Evolutionary conservation across 2,888 invertebrate species (phyloP), one percentile per base, ranked within the genome.

Genomic region (Cheilosia vulpina): DNA sequence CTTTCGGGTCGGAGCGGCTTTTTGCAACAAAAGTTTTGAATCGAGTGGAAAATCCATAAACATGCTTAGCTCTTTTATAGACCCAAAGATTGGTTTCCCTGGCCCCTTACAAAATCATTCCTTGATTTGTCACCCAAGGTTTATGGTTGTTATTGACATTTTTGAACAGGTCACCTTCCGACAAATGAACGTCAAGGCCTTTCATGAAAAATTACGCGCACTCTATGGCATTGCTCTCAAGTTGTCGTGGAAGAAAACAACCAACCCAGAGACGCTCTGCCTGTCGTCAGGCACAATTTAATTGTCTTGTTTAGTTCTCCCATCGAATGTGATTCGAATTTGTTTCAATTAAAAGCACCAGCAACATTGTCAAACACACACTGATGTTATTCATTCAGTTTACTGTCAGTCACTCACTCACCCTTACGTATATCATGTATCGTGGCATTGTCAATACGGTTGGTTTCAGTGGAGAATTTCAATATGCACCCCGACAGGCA

Each of bases 351-450:
- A 78, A 55, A 52, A 41, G 41, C 55, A 21, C 38, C 63, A 6
- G n/a, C 52, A 31, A 71, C 47, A 77, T 34, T 72, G 72, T 68
- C 77, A 62, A 41, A 24, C 77, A 66, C 55, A 66, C 27, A 52
- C 63, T 62, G 83, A 78, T 62, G 62, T 73, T 69, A 50, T 73
- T 68, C 62, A 78, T 73, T 83, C 83, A 83, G 57, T 78, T 83
- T 73, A 78, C 65, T 83, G 78, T 73, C 78, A 78, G 68, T 82
- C 82, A 83, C 15, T 76, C 77, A 69, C 47, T 78, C 65, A 79
- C 38, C 34, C 53, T 0, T 50, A 27, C 2, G 4, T 11, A 2
- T 7, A 15, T 52, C 52, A 15, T 31, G 31, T 7, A 15, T 52
- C 52, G 7, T 31, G 31, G 2, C 31, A 31, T 27, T 15, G 52